Evolutionary conservation across 2,113 vertebrate genomes (phyloP), one percentile per base, ranked within the genome.

Genomic region (Carettochelys insculpta): DNA sequence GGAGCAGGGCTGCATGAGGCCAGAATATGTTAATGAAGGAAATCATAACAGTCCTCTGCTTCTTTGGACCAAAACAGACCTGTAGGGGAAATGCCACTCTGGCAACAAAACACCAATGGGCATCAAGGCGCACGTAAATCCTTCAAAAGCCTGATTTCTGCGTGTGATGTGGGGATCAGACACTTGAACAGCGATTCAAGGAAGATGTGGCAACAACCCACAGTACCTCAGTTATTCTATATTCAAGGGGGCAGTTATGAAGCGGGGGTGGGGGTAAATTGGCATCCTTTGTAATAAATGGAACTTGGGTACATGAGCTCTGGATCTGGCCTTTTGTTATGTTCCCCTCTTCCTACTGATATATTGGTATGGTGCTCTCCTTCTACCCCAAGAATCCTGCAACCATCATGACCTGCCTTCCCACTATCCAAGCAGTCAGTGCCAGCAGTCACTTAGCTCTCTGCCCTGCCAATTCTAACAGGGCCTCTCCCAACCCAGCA

Each of bases 401-500:
- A 73, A 3, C 38, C 24, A 10, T n/a, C 34, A 9, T 34, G 17
- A n/a, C 17, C 17, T 1, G 34, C 34, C 61, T n/a, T n/a, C 61
- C 17, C 61, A 65, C 34, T 20, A n/a, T 34, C 17, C 61, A 65
- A 17, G 19, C 34, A 12, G 25, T 56, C 54, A 56, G 54, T 6
- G 25, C 27, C 25, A 29, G 54, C 54, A 27, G 9, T 56, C 54
- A 27, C 25, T 25, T 25, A 27, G 14, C n/a, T 65, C 19, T 17
- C 61, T 65, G 61, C 61, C 41, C 71, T 45, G 13, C 24, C 6
- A 13, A 24, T 13, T 65, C 13, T n/a, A 75, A 1, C 19, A 85
- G 24, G 50, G 11, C 14, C 10, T 50, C 7, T 34, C 56, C 11
- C 47, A 80, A n/a, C 1, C 43, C 50, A 31, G 24, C 0, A 0